These are phyloP conservation scores for Neotoxoptera formosana DNA, from an alignment of 1,140 invertebrate species.

Conservation along the genomic window DNA sequence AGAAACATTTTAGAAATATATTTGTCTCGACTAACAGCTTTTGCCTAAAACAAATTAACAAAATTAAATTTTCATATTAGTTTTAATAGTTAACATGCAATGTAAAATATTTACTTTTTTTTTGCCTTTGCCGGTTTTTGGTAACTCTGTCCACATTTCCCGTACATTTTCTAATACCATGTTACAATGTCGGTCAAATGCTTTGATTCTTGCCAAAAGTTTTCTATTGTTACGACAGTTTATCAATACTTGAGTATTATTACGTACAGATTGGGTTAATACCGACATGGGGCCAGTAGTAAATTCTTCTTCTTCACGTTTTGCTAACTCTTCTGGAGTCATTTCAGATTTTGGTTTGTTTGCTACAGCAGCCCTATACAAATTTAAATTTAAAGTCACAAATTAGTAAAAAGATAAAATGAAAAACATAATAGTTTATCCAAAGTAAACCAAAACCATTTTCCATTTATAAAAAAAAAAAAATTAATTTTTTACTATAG, in stretches of 20 bases:
- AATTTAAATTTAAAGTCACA: background rate
- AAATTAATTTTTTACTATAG: no score
- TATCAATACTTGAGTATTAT: conserved; percentile 84
- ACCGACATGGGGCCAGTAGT: conserved; percentile 98
- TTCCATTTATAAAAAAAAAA: no score
- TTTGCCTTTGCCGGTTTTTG: conserved; percentile 96
- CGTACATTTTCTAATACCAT: conserved; percentile 99
- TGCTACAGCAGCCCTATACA: conserved; percentile 71
- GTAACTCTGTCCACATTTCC: conserved; percentile 99
- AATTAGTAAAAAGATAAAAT: background rate
- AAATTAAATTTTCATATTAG: background rate
- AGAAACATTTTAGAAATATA: conserved; percentile 99
- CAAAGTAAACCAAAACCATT: no score
- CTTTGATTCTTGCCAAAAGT: conserved; percentile 94
- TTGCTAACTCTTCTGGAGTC: conserved; percentile 94
- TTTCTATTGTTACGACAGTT: conserved; percentile 91
- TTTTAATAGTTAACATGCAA: background rate
- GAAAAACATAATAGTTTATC: no score
- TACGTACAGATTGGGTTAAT: conserved; percentile 97
- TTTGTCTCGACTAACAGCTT: conserved; percentile 98
- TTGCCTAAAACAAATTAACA: conserved; percentile 74
- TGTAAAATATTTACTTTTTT: conserved; percentile 75
- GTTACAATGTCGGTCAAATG: conserved; percentile 99
- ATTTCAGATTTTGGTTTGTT: conserved; percentile 90
- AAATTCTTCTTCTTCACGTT: conserved; percentile 98